Conservation (phyloP, 1,140 invertebrate species). For the Sycophila sp. region DNA sequence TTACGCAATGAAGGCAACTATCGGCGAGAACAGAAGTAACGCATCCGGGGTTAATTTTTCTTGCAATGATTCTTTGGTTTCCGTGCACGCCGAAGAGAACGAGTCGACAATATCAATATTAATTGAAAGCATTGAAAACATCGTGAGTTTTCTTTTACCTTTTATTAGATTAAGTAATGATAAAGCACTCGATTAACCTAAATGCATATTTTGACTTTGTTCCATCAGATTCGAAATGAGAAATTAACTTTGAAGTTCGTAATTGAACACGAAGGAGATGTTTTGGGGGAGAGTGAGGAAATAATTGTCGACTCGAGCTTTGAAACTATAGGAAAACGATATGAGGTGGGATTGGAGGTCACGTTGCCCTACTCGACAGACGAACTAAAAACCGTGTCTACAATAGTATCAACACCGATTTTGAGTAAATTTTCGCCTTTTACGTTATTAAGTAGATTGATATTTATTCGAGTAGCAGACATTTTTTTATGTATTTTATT, state of each 20-base stretch:
- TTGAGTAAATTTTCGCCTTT: conserved; percentile 44
- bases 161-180: not conserved
- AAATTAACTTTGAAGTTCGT: conserved; percentile 25
- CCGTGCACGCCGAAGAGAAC: not conserved
- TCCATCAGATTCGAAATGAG: conserved; percentile 34
- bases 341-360: conserved; percentile 35
- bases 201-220: not conserved
- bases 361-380: conserved; percentile 20
- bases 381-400: conserved; percentile 7
- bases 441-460: too few species aligned
- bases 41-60: too few species aligned
- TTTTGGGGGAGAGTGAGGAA: conserved; percentile 42
- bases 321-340: conserved; percentile 11
- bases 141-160: conserved; percentile 42
- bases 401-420: conserved; percentile 43
- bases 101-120: conserved; percentile 29
- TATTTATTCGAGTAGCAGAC: too few species aligned
- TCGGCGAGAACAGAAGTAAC: too few species aligned
- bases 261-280: conserved; percentile 40
- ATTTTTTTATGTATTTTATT: too few species aligned
- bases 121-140: conserved; percentile 47
- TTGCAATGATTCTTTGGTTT: too few species aligned
- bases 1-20: too few species aligned
- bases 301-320: conserved; percentile 29
- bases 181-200: not conserved